These are phyloP conservation scores for Acromyrmex heyeri DNA, from an alignment of 1,140 invertebrate genomes.

Conservation along the genomic window DNA sequence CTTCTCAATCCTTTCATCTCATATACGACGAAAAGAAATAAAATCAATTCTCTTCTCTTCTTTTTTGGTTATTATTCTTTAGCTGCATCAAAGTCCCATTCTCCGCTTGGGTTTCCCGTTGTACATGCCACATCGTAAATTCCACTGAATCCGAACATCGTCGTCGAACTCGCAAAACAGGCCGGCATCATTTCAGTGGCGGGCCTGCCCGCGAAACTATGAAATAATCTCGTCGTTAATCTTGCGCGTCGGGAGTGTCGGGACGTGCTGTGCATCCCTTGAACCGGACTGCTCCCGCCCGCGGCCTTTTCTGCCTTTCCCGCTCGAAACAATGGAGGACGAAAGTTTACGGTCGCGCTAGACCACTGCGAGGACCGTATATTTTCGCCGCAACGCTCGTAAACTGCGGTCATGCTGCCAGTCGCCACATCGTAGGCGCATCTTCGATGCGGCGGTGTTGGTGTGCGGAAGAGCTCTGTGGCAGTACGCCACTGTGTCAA, in stretches of 20 bases:
- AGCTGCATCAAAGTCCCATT: conserved; percentile 9
- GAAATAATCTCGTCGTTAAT: conserved; percentile 82
- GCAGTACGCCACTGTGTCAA: conserved; percentile 65
- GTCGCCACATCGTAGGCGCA: conserved; percentile 67
- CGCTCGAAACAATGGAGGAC: conserved; percentile 83
- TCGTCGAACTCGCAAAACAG: conserved; percentile 24
- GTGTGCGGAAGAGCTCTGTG: conserved; percentile 29
- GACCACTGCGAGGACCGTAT: conserved; percentile 79
- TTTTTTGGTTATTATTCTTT: not conserved
- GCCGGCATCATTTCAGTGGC: conserved; percentile 17
- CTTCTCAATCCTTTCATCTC: not conserved
- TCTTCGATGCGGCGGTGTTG: conserved; percentile 14
- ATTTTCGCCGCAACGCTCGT: conserved; percentile 82
- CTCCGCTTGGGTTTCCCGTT: not conserved
- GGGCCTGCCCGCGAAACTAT: conserved; percentile 68
- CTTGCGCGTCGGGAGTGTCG: conserved; percentile 78
- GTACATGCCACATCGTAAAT: not conserved
- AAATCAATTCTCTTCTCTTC: not conserved
- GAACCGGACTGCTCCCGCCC: conserved; percentile 63
- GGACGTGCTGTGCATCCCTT: conserved; percentile 77
- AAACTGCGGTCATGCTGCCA: conserved; percentile 80
- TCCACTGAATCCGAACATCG: conserved; percentile 21
- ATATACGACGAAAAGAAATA: not conserved
- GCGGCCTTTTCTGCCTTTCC: conserved; percentile 71
- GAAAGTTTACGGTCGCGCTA: conserved; percentile 82